Percentiles rank a stretch among this genome's conserved stretches.
Conservation (phyloP, 2,888 invertebrate genomes). For the Pollenia labialis region DNA sequence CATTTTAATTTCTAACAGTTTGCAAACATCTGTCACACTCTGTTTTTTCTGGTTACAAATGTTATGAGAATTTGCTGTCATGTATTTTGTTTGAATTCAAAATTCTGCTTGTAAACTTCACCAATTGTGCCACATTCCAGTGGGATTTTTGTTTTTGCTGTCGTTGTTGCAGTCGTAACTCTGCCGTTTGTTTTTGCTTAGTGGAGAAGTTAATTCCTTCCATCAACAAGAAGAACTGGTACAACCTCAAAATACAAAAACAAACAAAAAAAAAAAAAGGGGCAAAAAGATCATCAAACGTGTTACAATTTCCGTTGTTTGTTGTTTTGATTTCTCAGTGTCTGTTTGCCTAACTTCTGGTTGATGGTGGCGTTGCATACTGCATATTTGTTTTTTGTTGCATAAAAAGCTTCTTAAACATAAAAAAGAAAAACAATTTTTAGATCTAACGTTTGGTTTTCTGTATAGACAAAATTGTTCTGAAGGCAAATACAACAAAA, state of each 20-base stretch:
- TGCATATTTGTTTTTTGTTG: slow-evolving; percentile 37
- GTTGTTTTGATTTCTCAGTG: slow-evolving; percentile 58
- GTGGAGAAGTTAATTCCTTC: slow-evolving; percentile 20
- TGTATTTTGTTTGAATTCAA: slow-evolving; percentile 36
- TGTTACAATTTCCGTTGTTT: slow-evolving; percentile 71
- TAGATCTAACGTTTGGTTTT: slow-evolving; percentile 50
- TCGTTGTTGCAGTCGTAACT: slow-evolving; percentile 7
- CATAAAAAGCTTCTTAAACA: slow-evolving; percentile 10
- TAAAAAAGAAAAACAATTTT: neutral
- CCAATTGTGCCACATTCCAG: slow-evolving; percentile 65
- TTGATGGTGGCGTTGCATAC: slow-evolving; percentile 51
- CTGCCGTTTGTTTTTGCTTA: slow-evolving; percentile 9
- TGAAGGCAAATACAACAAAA: slow-evolving; percentile 46
- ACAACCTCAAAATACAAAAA: neutral
- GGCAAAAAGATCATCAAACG: slow-evolving; percentile 69
- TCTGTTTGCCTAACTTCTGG: slow-evolving; percentile 37
- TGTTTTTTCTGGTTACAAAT: slow-evolving; percentile 15
- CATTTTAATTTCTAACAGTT: neutral
- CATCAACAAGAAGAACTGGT: slow-evolving; percentile 41
- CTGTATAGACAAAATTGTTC: slow-evolving; percentile 51
- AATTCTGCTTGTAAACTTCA: slow-evolving; percentile 43
- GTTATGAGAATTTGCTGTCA: slow-evolving; percentile 42
- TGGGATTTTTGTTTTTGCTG: slow-evolving; percentile 37
- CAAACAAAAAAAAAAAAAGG: slow-evolving; percentile 12
- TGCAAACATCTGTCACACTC: neutral